Evolutionary conservation across 2,113 vertebrate genomes (phyloP).

Genomic region (Synchiropus splendidus): DNA sequence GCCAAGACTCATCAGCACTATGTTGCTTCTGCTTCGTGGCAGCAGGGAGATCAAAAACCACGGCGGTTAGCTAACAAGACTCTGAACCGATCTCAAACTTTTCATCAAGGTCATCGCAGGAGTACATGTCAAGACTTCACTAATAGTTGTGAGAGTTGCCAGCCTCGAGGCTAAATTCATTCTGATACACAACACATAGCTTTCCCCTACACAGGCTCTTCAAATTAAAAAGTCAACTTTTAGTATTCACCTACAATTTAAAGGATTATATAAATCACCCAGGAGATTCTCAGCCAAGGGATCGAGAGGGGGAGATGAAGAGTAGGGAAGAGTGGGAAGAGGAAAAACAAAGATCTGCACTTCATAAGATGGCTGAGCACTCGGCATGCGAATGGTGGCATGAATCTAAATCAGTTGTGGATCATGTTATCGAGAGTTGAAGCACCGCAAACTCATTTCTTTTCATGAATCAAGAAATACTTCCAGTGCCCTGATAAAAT

Average conservation of each 20-base stretch:
- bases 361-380: slow-evolving; percentile 41
- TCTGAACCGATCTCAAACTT: slow-evolving; percentile 1
- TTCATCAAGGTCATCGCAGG: slow-evolving; percentile 8
- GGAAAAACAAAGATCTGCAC: slow-evolving; percentile 36
- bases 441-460: slow-evolving; percentile 1
- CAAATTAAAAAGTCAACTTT: slow-evolving; percentile 13
- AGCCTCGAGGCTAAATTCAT: slow-evolving; percentile 25
- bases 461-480: background rate
- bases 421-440: slow-evolving; percentile 29
- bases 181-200: slow-evolving; percentile 24
- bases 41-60: too few species aligned
- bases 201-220: slow-evolving; percentile 17
- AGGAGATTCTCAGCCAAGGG: slow-evolving; percentile 22
- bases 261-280: slow-evolving; percentile 23
- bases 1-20: too few species aligned
- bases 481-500: background rate
- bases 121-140: slow-evolving; percentile 25
- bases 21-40: too few species aligned
- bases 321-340: slow-evolving; percentile 15
- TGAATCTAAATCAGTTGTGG: slow-evolving; percentile 45
- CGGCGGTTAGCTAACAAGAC: too few species aligned
- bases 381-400: slow-evolving; percentile 8
- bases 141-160: slow-evolving; percentile 13
- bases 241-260: slow-evolving; percentile 11
- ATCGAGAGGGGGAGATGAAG: slow-evolving; percentile 27